Base-by-base conservation (phyloP, 1,140 invertebrate species). In the Cephus cinctus region DNA sequence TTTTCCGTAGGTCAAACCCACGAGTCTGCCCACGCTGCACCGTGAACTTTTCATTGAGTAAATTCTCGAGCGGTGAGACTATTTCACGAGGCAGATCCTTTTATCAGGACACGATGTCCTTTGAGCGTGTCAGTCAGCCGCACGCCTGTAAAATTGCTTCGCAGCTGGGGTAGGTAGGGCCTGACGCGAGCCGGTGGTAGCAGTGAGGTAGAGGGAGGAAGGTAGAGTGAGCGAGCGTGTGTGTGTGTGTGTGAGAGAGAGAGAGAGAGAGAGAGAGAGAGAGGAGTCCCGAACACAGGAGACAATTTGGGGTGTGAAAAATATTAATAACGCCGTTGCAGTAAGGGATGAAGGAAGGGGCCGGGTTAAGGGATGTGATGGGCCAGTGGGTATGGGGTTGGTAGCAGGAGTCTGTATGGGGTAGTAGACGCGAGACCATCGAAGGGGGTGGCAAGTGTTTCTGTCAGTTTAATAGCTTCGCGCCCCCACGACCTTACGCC, bases 401-500 rank as follows among this genome's bases (percentile, higher is more conserved):
- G n/a, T n/a, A n/a, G 31, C 35, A 16, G 19, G 21, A 40, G 41
- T n/a, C n/a, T n/a, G n/a, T n/a, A n/a, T n/a, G 38, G 40, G 43
- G 44, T 56, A 57, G 47, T 59, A 27, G 52, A 40, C 19, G 36
- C 48, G 15, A 35, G 54, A 36, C 11, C 47, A 44, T 54, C 55
- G 57, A 59, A n/a, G 63, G 67, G 73, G 72, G 64, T 73, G 73
- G 73, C 75, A 77, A 77, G 75, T 76, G 75, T 77, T 76, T 77
- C 75, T 77, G 75, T 77, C 75, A 77, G 75, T 77, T 77, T 77
- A 77, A 77, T 77, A 75, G 73, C 70, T 76, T 75, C 67, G 69
- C 70, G 62, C 61, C 57, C 40, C 54, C 47, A 43, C 21, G 31
- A 19, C 43, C 44, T 40, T 39, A 27, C 6, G 6, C 25, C n/a